Evolutionary conservation across 2,113 vertebrate genomes (phyloP).

Genomic region (Halichoerus grypus): DNA sequence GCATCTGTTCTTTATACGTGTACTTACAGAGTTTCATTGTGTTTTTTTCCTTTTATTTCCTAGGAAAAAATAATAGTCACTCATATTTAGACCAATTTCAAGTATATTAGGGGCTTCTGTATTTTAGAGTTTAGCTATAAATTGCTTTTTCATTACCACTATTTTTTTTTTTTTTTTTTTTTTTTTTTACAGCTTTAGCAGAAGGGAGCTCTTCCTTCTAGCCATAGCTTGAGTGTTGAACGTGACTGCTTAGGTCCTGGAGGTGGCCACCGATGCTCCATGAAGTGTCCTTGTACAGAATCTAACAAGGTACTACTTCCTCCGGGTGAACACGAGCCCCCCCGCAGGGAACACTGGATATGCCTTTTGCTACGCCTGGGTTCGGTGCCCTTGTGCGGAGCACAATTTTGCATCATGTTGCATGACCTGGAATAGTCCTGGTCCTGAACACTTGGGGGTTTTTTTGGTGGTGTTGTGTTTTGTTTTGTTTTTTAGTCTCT

Average conservation of each 20-base stretch:
- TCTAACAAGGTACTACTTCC: background rate
- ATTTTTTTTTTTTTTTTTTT: background rate
- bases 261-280: background rate
- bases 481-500: background rate
- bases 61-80: background rate
- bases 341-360: accelerated
- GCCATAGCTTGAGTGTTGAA: background rate
- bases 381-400: background rate
- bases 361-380: background rate
- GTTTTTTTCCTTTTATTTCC: background rate
- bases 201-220: background rate
- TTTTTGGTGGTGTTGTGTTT: background rate
- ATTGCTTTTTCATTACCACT: background rate
- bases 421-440: background rate
- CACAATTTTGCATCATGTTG: background rate
- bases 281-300: background rate
- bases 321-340: background rate
- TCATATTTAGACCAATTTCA: background rate
- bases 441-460: background rate
- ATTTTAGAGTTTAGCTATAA: background rate
- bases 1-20: background rate
- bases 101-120: background rate
- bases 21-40: background rate
- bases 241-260: background rate
- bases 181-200: background rate